Conservation (phyloP, 2,888 invertebrate genomes). For the Sinohyriopsis cumingii region DNA sequence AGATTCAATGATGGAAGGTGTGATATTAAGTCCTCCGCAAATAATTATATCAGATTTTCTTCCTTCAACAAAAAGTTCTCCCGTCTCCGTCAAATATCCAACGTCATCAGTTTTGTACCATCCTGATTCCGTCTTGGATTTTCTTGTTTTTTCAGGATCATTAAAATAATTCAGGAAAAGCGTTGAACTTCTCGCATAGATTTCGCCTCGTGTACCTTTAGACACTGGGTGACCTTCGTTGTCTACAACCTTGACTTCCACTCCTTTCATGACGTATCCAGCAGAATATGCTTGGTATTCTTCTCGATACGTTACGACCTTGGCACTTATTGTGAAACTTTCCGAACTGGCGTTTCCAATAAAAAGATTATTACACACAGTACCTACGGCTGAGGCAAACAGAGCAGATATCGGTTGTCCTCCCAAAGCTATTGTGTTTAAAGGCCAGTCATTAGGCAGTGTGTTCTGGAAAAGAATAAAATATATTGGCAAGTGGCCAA, state of each 20-base stretch:
- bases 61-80: conserved; percentile 21
- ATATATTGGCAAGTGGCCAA: too few relatives aligned
- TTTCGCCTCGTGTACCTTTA: conserved; percentile 17
- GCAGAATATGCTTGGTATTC: conserved; percentile 8
- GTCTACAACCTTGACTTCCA: conserved; percentile 22
- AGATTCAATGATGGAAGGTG: conserved; percentile 18
- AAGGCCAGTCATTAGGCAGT: conserved; percentile 8
- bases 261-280: conserved; percentile 7
- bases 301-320: not conserved
- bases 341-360: conserved; percentile 19
- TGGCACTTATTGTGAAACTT: not conserved
- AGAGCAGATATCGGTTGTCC: conserved; percentile 11
- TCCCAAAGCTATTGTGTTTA: not conserved
- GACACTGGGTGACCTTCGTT: conserved; percentile 11
- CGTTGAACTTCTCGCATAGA: conserved; percentile 10
- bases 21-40: conserved; percentile 18
- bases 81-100: conserved; percentile 16
- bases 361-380: not conserved
- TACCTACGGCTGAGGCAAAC: not conserved
- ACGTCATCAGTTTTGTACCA: conserved; percentile 30
- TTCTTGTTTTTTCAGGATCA: conserved; percentile 16
- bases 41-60: conserved; percentile 21
- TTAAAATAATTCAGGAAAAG: conserved; percentile 20
- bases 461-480: conserved; percentile 1
- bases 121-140: conserved; percentile 9